phyloP scores from a whole-genome alignment of 2,797 vertebrate genomes.

The Saxicola maurus region DNA sequence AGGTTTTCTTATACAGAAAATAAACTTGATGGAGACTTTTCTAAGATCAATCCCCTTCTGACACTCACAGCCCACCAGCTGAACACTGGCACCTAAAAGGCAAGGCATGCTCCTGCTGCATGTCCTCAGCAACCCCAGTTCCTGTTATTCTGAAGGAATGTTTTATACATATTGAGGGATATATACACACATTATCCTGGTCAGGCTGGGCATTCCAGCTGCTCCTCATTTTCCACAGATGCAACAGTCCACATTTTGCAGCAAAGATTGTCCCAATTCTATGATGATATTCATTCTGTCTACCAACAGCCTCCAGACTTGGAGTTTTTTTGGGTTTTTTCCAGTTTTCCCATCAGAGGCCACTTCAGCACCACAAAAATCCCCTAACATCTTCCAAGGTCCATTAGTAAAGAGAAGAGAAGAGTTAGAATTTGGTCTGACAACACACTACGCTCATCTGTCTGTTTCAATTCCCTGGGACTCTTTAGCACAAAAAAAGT shows the following conservation, averaged over 20 bases:
- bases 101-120: rapidly evolving
- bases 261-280: neutral
- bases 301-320: neutral
- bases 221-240: neutral
- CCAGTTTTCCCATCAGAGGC: neutral
- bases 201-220: neutral
- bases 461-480: neutral
- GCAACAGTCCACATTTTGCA: neutral
- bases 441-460: neutral
- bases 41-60: neutral
- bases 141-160: neutral
- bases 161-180: neutral
- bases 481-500: neutral
- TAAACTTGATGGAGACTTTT: neutral
- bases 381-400: neutral
- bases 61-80: neutral
- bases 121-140: neutral
- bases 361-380: neutral
- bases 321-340: neutral
- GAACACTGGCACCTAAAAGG: too few relatives aligned
- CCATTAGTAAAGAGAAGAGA: neutral
- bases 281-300: neutral
- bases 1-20: neutral
- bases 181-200: neutral
- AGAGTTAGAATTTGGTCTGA: neutral